Conservation (phyloP, 2,797 vertebrate species). For the Mormyrops attenuatus region DNA sequence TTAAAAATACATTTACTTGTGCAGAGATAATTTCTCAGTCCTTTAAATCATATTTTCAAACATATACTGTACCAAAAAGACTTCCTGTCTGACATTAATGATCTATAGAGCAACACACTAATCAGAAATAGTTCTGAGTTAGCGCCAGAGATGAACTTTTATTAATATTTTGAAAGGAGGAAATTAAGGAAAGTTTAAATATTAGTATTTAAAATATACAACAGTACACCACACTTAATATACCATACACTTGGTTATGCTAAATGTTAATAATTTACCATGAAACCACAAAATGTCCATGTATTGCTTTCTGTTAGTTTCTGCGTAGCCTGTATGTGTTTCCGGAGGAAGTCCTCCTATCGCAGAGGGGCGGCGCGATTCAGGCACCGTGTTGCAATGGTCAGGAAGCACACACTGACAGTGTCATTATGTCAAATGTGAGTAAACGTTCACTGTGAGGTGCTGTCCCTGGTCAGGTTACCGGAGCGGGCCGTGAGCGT, state of each 20-base stretch:
- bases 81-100: not conserved
- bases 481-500: slow-evolving; percentile 80
- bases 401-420: not conserved
- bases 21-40: not conserved
- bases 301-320: not conserved
- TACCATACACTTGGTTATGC: too few species aligned
- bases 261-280: too few species aligned
- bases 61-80: not conserved
- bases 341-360: not conserved
- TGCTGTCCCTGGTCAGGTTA: slow-evolving; percentile 63
- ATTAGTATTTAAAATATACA: too few species aligned
- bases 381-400: not conserved
- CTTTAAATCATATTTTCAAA: not conserved
- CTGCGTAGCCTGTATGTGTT: not conserved
- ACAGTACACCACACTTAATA: too few species aligned
- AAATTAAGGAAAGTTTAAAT: too few species aligned
- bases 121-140: not conserved
- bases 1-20: not conserved
- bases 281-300: too few species aligned
- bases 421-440: not conserved
- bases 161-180: too few species aligned
- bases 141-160: too few species aligned
- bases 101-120: not conserved
- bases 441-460: not conserved
- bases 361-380: not conserved